phyloP scores from a whole-genome alignment of 2,888 invertebrate genomes.

The Apocheima hispidaria region DNA sequence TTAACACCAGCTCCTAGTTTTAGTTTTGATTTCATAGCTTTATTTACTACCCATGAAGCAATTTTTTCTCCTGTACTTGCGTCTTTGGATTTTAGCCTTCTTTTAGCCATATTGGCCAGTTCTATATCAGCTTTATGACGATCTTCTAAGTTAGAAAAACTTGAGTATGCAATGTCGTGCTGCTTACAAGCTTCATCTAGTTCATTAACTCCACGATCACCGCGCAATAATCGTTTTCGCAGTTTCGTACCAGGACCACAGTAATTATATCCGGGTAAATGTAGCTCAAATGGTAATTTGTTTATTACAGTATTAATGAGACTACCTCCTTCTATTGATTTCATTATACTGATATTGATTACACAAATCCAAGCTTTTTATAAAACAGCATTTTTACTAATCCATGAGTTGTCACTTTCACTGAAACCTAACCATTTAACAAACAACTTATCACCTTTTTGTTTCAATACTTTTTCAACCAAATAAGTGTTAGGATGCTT shows the following conservation, averaged over 20 bases:
- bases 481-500: too few species aligned
- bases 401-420: background rate
- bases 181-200: slow-evolving; percentile 44
- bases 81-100: background rate
- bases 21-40: slow-evolving; percentile 21
- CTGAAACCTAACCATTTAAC: too few species aligned
- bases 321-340: too few species aligned
- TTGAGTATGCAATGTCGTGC: slow-evolving; percentile 47
- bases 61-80: slow-evolving; percentile 19
- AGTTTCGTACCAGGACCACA: too few species aligned
- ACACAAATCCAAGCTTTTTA: too few species aligned
- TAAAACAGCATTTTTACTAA: background rate
- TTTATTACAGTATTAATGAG: slow-evolving; percentile 20
- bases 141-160: too few species aligned
- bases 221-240: slow-evolving; percentile 52
- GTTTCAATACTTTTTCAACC: too few species aligned
- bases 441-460: too few species aligned
- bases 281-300: slow-evolving; percentile 39
- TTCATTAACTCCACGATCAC: slow-evolving; percentile 53
- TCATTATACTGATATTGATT: background rate
- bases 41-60: slow-evolving; percentile 8
- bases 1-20: background rate
- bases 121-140: too few species aligned
- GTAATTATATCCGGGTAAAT: too few species aligned
- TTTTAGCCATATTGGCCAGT: background rate